Percentiles rank a stretch among this genome's conserved stretches.
phyloP scores from a whole-genome alignment of 64 coral and sea anemone genomes.

The Pachyseris speciosa region DNA sequence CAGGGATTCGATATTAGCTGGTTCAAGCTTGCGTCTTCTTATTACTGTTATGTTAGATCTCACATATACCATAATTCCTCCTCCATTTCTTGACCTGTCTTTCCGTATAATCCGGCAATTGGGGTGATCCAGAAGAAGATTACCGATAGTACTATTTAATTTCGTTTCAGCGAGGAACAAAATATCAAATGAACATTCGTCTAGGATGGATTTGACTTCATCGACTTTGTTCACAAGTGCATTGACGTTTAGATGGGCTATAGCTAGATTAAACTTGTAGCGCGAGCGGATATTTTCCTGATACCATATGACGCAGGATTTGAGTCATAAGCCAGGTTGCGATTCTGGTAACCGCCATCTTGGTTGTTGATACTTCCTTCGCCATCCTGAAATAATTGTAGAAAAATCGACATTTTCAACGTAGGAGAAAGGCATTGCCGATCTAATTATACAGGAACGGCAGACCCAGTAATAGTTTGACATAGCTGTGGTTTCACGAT shows the following conservation, averaged over 20 bases:
- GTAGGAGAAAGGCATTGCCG: background rate
- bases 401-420: background rate
- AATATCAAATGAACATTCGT: background rate
- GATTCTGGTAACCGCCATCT: no score
- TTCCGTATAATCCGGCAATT: background rate
- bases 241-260: slow-evolving; percentile 55
- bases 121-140: slow-evolving; percentile 10
- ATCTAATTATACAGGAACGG: background rate
- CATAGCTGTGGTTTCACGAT: background rate
- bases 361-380: no score
- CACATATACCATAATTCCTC: background rate
- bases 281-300: no score
- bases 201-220: slow-evolving; percentile 32
- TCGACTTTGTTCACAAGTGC: slow-evolving; percentile 17
- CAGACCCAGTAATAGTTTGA: background rate
- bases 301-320: no score
- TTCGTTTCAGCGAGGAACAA: slow-evolving; percentile 54
- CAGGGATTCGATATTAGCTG: slow-evolving; percentile 2
- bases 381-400: background rate
- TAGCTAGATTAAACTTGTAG: slow-evolving; percentile 11
- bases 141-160: slow-evolving; percentile 14
- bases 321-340: no score
- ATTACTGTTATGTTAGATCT: background rate
- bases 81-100: no score
- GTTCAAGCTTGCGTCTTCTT: background rate